phyloP scores from a whole-genome alignment of 1,140 invertebrate genomes.

The Musca domestica region DNA sequence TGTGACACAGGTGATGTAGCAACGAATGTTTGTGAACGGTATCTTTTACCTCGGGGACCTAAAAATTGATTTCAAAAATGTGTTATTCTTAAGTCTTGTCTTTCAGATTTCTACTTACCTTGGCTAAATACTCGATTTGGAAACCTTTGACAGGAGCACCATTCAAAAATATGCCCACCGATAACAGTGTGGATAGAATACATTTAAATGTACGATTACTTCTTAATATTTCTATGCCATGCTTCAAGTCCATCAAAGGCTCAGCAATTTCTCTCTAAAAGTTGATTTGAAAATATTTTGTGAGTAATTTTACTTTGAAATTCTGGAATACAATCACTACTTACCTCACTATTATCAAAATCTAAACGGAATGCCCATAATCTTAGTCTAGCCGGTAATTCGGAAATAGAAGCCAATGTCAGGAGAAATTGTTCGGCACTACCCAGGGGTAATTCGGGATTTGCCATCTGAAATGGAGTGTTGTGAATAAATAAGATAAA shows the following conservation, averaged over 20 bases:
- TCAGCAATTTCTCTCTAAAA: slow-evolving; percentile 90
- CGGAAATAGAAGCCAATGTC: slow-evolving; percentile 92
- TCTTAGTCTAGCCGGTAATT: slow-evolving; percentile 90
- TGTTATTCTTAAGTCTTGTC: neutral
- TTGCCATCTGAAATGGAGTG: slow-evolving; percentile 58
- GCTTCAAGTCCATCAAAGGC: slow-evolving; percentile 96
- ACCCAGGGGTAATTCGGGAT: slow-evolving; percentile 93
- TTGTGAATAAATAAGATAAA: neutral
- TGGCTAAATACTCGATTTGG: slow-evolving; percentile 95
- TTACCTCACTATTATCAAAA: slow-evolving; percentile 92
- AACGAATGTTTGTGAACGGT: slow-evolving; percentile 98
- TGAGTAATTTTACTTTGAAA: neutral
- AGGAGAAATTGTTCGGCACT: slow-evolving; percentile 97
- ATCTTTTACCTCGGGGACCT: slow-evolving; percentile 93
- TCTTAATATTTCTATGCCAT: slow-evolving; percentile 87
- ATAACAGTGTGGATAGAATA: slow-evolving; percentile 89
- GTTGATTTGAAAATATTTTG: neutral
- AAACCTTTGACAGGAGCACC: slow-evolving; percentile 94
- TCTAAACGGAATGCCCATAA: slow-evolving; percentile 99
- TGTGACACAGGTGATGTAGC: slow-evolving; percentile 94
- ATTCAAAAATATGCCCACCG: slow-evolving; percentile 97
- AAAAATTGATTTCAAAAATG: neutral
- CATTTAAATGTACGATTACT: slow-evolving; percentile 92
- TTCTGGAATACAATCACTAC: slow-evolving; percentile 35
- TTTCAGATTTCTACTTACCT: slow-evolving; percentile 62